phyloP scores from a whole-genome alignment of 2,888 invertebrate genomes.

The Amiota minor region DNA sequence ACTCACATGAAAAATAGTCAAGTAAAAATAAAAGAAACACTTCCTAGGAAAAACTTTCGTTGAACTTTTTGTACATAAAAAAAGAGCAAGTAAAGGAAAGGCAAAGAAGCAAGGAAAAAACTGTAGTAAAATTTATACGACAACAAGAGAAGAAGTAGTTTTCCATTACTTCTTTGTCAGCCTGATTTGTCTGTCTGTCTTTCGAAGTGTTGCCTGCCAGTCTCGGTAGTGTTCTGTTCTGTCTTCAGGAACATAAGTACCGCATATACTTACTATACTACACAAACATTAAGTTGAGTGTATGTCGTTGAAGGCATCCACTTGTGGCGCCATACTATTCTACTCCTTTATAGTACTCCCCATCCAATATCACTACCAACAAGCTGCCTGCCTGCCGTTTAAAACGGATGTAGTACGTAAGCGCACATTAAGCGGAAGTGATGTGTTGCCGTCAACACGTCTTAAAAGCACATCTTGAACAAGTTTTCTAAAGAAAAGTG shows the following conservation, averaged over 20 bases:
- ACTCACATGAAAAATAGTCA: conserved; percentile 13
- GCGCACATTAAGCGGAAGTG: conserved; percentile 28
- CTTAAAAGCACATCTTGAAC: conserved; percentile 16
- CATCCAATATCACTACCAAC: not conserved
- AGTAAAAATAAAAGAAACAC: conserved; percentile 10
- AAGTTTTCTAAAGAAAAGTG: not conserved
- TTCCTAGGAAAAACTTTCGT: conserved; percentile 1
- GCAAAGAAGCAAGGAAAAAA: conserved; percentile 37
- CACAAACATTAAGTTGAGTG: conserved; percentile 21
- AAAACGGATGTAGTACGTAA: conserved; percentile 20
- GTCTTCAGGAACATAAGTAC: not conserved
- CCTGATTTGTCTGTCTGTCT: not conserved
- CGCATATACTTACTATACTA: not conserved
- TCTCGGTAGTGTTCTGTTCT: not conserved
- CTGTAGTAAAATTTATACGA: conserved; percentile 18
- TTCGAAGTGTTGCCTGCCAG: not conserved
- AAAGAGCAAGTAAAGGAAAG: conserved; percentile 25
- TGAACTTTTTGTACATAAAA: not conserved
- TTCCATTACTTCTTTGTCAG: conserved; percentile 2
- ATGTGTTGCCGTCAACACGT: conserved; percentile 29
- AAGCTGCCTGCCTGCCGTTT: conserved; percentile 17
- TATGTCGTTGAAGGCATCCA: not conserved
- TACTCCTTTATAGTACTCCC: not conserved
- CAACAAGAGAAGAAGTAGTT: conserved; percentile 2
- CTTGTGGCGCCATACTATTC: not conserved